Evolutionary conservation across 1,140 invertebrate species (phyloP).

Genomic region (Bradysia coprophila): DNA sequence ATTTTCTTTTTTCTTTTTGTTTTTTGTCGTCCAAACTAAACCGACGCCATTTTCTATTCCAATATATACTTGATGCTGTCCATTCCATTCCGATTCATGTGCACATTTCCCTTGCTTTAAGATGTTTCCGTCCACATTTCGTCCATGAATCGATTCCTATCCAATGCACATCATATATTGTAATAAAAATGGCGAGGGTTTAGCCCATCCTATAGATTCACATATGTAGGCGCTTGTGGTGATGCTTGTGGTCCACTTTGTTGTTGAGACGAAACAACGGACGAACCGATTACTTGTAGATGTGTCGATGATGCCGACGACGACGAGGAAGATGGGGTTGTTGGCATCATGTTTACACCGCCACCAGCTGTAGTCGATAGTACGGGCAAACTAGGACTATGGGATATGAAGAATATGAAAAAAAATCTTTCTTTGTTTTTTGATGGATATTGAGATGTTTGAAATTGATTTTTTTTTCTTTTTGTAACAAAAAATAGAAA

Average conservation of each 20-base stretch:
- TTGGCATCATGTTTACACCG: constrained; percentile 7
- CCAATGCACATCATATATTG: constrained; percentile 1
- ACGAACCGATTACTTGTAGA: constrained; percentile 25
- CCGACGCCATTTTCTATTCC: neutral
- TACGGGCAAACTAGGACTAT: constrained; percentile 5
- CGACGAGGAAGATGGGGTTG: constrained; percentile 21
- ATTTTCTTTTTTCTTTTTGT: neutral
- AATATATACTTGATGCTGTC: too few relatives aligned
- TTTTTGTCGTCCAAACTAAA: neutral
- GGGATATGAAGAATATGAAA: neutral
- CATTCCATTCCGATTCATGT: too few relatives aligned
- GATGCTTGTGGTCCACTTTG: constrained; percentile 46
- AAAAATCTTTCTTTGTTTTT: neutral
- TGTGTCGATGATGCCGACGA: constrained; percentile 20
- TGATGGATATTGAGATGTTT: neutral
- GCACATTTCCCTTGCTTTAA: too few relatives aligned
- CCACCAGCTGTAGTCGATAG: constrained; percentile 9
- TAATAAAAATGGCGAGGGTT: constrained; percentile 2
- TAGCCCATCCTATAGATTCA: constrained; percentile 52
- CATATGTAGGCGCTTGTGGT: constrained; percentile 79
- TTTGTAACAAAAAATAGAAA: neutral
- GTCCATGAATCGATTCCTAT: neutral
- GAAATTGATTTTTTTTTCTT: neutral
- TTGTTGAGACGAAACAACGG: constrained; percentile 36
- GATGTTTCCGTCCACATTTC: neutral